Percentiles rank a stretch among this genome's conserved stretches.
Evolutionary conservation across 2,797 vertebrate genomes (phyloP).

Genomic region (Moxostoma hubbsi): DNA sequence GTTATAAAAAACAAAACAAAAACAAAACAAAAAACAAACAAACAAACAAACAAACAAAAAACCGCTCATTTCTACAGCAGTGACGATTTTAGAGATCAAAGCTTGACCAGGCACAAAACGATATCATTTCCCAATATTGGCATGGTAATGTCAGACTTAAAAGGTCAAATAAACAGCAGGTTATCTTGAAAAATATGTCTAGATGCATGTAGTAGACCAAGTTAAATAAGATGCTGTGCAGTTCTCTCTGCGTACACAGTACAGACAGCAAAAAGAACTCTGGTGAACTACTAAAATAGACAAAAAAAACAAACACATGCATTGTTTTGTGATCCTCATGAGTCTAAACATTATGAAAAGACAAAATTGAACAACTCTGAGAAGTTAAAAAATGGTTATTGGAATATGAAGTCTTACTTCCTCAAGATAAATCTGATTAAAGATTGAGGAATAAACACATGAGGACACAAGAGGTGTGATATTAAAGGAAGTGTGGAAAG

Average conservation of each 20-base stretch:
- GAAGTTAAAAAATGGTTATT: slow-evolving; percentile 2
- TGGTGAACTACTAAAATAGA: slow-evolving; percentile 17
- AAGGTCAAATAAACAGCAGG: slow-evolving; percentile 30
- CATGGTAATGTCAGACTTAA: slow-evolving; percentile 45
- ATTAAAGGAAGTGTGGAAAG: slow-evolving; percentile 21
- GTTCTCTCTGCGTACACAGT: slow-evolving; percentile 11
- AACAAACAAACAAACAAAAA: background rate
- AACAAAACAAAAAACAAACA: too few relatives aligned
- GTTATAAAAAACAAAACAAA: slow-evolving; percentile 4
- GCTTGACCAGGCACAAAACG: slow-evolving; percentile 48
- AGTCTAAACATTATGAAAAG: slow-evolving; percentile 30
- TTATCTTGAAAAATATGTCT: slow-evolving; percentile 33
- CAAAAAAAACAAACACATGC: slow-evolving; percentile 14
- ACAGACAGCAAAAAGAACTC: slow-evolving; percentile 3
- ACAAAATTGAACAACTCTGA: background rate
- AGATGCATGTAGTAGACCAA: slow-evolving; percentile 44
- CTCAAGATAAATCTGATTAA: background rate
- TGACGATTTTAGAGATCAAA: slow-evolving; percentile 54
- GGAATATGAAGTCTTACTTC: slow-evolving; percentile 1
- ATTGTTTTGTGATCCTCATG: slow-evolving; percentile 16
- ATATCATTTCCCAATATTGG: slow-evolving; percentile 46
- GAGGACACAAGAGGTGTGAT: slow-evolving; percentile 28
- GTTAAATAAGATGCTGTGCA: slow-evolving; percentile 33
- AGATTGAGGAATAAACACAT: background rate
- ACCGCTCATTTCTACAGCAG: slow-evolving; percentile 56